Base-by-base conservation (phyloP, 2,797 vertebrate genomes). In the Helostoma temminkii region DNA sequence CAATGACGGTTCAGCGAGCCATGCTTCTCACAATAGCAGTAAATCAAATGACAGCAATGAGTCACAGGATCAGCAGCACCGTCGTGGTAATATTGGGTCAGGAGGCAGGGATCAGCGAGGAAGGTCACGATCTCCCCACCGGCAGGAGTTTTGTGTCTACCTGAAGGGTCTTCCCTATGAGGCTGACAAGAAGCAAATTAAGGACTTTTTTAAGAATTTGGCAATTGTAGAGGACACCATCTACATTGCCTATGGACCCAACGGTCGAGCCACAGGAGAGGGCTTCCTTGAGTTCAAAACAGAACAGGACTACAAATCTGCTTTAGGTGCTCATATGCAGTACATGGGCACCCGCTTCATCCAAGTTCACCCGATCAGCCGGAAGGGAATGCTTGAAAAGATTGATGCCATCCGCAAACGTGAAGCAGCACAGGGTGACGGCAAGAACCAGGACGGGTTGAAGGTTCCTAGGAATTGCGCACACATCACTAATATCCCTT, bases 271-370 rank as follows among this genome's bases (percentile, higher is more conserved):
- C 59, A 98, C 97, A 5, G 98, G 98, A 72, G 97, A 99, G 89
- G 98, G 97, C 30, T 99, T 99, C 86, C 95, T 99, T 10, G 97
- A 99, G 80, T 99, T 99, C 71, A 95, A 96, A 88, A 95, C 95
- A 58, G 97, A 98, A 86, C 91, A 94, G 73, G 97, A 99, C 79
- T 95, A 98, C 86, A 99, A 99, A 87, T 91, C 93, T 73, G 98
- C 97, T 66, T 90, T 99, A 4, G 96, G 95, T 73, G 96, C 96
- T 82, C 98, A 99, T 88, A 99, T 99, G 94, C 98, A 99, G 64
- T 99, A 98, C 80, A 99, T 99, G 96, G 98, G 98, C 52, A 96
- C 94, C 82, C 96, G 98, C 32, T 99, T 99, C 81, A 99, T 99
- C 83, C 98, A 99, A 72, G 98, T 99, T 61, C 98, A 98, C 81